Evolutionary conservation across 2,113 vertebrate species (phyloP).

Genomic region (Rhizomys pruinosus): DNA sequence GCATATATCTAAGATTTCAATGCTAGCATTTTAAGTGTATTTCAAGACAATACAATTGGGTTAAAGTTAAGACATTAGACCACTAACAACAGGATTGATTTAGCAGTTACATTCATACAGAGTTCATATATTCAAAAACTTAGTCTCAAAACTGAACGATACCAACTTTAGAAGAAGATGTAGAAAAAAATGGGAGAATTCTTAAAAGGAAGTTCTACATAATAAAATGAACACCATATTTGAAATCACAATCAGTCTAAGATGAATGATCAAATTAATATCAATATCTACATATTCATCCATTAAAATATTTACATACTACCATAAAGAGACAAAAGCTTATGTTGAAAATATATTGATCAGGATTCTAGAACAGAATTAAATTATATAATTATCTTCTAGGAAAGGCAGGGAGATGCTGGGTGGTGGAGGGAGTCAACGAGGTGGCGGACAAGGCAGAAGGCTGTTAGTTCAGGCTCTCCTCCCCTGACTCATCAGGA

Average conservation of each 20-base stretch:
- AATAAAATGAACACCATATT: conserved; percentile 24
- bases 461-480: background rate
- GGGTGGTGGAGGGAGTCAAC: background rate
- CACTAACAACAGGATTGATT: background rate
- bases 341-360: conserved; percentile 23
- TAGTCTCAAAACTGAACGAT: background rate
- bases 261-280: background rate
- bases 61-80: background rate
- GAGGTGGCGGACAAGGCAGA: background rate
- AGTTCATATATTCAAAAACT: background rate
- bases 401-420: background rate
- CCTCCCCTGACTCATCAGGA: background rate
- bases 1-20: too few species aligned
- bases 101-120: background rate
- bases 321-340: conserved; percentile 5
- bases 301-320: background rate
- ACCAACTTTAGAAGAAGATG: background rate
- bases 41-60: background rate
- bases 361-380: background rate
- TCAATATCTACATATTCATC: background rate
- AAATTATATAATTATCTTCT: background rate
- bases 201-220: background rate
- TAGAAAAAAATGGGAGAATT: background rate
- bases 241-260: background rate
- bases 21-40: conserved; percentile 39